Percentiles rank a stretch among this genome's conserved stretches.
These are phyloP conservation scores for Scelioninae gen. 1 DNA, from an alignment of 2,888 invertebrate genomes.

Conservation along the genomic window DNA sequence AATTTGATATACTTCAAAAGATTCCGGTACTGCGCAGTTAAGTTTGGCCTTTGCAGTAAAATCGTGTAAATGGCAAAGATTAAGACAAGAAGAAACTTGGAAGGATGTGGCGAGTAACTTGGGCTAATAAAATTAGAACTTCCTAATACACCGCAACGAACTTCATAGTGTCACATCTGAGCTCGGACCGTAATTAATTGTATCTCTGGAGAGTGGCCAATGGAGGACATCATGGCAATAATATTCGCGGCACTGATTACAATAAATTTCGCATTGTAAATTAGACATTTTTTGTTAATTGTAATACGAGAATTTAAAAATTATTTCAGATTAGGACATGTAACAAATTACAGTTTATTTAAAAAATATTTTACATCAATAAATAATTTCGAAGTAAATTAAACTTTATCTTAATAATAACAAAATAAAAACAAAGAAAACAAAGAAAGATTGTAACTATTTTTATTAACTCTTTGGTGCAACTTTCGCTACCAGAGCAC, in stretches of 20 bases:
- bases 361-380: too few relatives aligned
- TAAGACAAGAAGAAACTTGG: constrained; percentile 60
- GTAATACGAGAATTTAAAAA: too few relatives aligned
- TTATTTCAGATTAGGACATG: too few relatives aligned
- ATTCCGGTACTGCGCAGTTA: constrained; percentile 43
- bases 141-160: constrained; percentile 46
- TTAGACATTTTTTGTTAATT: constrained; percentile 6
- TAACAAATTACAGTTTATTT: too few relatives aligned
- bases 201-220: constrained; percentile 41
- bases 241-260: constrained; percentile 7
- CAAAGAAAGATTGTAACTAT: neutral
- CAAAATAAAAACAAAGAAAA: neutral
- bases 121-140: constrained; percentile 61
- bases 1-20: constrained; percentile 55
- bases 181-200: constrained; percentile 46
- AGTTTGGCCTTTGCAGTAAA: constrained; percentile 56
- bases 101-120: constrained; percentile 51
- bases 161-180: constrained; percentile 24
- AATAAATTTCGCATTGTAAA: constrained; percentile 3
- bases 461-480: neutral
- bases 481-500: constrained; percentile 1
- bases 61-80: constrained; percentile 56
- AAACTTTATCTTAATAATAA: too few relatives aligned
- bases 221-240: neutral
- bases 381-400: too few relatives aligned